A percentile compares a stretch with the other conserved stretches of the same genome.
Evolutionary conservation across 2,113 vertebrate species (phyloP).

Genomic region (Hippopotamus amphibius): DNA sequence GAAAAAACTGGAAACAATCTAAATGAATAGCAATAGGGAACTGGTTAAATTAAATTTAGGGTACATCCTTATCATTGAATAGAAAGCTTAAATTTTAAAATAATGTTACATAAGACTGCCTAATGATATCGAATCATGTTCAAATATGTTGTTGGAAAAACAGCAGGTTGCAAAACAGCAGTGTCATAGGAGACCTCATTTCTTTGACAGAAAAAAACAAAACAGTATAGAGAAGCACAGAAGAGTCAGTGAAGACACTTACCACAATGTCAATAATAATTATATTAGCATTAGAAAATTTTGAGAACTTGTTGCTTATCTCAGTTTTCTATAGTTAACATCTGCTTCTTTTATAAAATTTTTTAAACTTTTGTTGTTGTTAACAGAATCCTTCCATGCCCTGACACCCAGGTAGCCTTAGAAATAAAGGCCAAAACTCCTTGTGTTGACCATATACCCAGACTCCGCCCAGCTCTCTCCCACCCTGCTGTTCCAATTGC

Average conservation of each 20-base stretch:
- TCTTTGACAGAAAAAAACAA: background rate
- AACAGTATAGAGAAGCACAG: background rate
- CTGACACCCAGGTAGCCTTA: background rate
- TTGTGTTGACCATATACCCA: background rate
- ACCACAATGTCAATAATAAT: background rate
- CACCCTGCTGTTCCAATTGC: rapidly evolving
- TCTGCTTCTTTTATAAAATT: background rate
- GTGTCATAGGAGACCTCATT: background rate
- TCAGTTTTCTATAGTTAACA: background rate
- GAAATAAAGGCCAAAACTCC: background rate
- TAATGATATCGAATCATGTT: background rate
- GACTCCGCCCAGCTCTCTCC: too few relatives aligned
- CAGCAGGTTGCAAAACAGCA: background rate
- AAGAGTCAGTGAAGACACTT: background rate
- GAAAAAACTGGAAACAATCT: constrained; percentile 23
- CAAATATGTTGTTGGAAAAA: background rate
- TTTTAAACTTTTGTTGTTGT: background rate
- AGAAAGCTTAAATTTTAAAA: constrained; percentile 33
- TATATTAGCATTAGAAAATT: background rate
- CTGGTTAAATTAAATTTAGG: background rate
- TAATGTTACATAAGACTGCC: background rate
- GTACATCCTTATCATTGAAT: background rate
- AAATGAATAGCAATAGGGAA: background rate
- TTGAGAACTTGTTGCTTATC: background rate
- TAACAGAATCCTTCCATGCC: background rate